phyloP scores from a whole-genome alignment of 2,888 invertebrate species.

The Nomada hirtipes region DNA sequence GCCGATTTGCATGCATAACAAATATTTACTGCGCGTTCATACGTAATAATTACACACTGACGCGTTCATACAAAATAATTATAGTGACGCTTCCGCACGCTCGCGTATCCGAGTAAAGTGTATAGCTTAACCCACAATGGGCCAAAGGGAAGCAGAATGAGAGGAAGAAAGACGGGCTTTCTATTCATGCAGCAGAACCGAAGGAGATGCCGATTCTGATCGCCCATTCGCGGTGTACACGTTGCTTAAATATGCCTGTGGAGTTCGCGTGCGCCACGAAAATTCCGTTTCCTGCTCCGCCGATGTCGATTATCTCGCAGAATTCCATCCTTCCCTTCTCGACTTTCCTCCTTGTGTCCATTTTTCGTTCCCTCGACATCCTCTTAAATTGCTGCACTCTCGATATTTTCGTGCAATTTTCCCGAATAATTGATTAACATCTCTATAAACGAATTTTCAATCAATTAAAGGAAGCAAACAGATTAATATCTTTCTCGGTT shows the following conservation, averaged over 20 bases:
- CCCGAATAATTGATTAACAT: not conserved
- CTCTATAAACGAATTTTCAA: not conserved
- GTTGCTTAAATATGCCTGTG: conserved; percentile 38
- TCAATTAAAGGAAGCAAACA: no score
- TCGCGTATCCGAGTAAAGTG: conserved; percentile 2
- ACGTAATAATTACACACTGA: conserved; percentile 65
- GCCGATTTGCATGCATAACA: conserved; percentile 48
- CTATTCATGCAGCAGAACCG: conserved; percentile 45
- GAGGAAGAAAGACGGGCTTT: conserved; percentile 22
- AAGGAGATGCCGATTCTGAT: conserved; percentile 28
- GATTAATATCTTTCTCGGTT: not conserved
- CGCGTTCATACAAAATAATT: conserved; percentile 65
- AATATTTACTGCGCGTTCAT: conserved; percentile 64
- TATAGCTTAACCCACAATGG: conserved; percentile 24
- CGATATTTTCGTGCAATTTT: not conserved
- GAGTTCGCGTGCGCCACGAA: conserved; percentile 62
- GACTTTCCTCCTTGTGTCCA: not conserved
- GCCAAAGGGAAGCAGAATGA: not conserved
- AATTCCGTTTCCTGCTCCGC: conserved; percentile 60
- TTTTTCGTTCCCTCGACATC: not conserved
- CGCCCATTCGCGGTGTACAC: conserved; percentile 32
- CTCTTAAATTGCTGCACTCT: not conserved
- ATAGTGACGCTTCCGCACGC: conserved; percentile 44
- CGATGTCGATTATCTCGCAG: conserved; percentile 54
- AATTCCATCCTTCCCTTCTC: conserved; percentile 25